phyloP scores from a whole-genome alignment of 2,888 invertebrate species.

The Limnephilus rhombicus region DNA sequence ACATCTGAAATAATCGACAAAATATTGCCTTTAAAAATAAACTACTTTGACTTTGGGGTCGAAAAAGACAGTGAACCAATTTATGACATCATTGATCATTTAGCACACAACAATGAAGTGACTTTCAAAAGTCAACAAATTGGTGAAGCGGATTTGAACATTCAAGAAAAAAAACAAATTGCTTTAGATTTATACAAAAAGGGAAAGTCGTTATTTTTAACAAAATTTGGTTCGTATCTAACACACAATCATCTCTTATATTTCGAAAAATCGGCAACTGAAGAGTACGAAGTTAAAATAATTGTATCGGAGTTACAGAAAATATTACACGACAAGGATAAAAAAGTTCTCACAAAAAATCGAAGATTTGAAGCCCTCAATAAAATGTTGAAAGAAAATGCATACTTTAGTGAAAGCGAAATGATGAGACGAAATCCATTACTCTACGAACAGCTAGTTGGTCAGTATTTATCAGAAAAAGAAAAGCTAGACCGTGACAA shows the following conservation, averaged over 20 bases:
- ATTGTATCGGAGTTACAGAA: constrained; percentile 81
- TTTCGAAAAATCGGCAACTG: constrained; percentile 76
- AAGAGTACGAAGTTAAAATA: constrained; percentile 78
- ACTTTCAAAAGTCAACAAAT: constrained; percentile 91
- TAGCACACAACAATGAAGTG: constrained; percentile 80
- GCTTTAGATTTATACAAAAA: constrained; percentile 81
- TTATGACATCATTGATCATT: constrained; percentile 79
- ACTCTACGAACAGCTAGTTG: constrained; percentile 93
- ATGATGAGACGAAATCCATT: constrained; percentile 96
- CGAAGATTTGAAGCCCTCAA: constrained; percentile 90
- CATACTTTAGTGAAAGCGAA: constrained; percentile 93
- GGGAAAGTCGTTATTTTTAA: constrained; percentile 84
- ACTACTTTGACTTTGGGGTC: not conserved
- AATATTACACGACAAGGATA: constrained; percentile 77
- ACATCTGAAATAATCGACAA: not conserved
- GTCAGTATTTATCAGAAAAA: constrained; percentile 88
- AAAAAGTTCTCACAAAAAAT: constrained; percentile 83
- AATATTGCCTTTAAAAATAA: not conserved
- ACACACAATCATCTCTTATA: constrained; percentile 82
- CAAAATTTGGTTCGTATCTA: constrained; percentile 87
- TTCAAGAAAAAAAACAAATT: constrained; percentile 83
- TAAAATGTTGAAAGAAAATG: constrained; percentile 81
- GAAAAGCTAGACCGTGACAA: constrained; percentile 84
- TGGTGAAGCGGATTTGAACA: constrained; percentile 85
- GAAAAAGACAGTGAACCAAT: constrained; percentile 69